Evolutionary conservation across 2,797 vertebrate species (phyloP).

Genomic region (Adelosebastes latens): DNA sequence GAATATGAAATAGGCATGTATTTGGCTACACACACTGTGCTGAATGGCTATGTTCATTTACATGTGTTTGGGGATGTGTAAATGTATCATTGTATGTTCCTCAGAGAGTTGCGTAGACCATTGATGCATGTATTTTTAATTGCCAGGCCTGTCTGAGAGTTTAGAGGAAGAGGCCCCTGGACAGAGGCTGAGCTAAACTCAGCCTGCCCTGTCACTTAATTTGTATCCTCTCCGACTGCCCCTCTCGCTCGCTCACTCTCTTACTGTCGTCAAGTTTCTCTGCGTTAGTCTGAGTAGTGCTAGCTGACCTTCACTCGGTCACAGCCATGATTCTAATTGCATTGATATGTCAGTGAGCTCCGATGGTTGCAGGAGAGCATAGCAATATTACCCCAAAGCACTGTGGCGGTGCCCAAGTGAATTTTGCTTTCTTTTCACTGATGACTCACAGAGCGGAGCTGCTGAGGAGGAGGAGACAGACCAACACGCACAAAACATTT

Average conservation of each 20-base stretch:
- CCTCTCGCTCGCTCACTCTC: conserved; percentile 16
- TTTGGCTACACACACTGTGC: conserved; percentile 2
- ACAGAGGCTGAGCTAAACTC: conserved; percentile 73
- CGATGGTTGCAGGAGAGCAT: conserved; percentile 56
- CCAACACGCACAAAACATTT: conserved; percentile 11
- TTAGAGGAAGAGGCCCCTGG: conserved; percentile 60
- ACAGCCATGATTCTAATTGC: conserved; percentile 77
- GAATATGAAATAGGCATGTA: conserved; percentile 25
- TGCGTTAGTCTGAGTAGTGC: conserved; percentile 58
- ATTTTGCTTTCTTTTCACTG: conserved; percentile 56
- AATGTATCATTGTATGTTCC: conserved; percentile 59
- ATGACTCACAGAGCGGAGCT: conserved; percentile 44
- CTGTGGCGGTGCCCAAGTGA: conserved; percentile 27
- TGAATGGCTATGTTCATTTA: conserved; percentile 28
- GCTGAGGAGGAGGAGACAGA: conserved; percentile 17
- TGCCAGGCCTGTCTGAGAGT: conserved; percentile 64
- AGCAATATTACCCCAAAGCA: conserved; percentile 64
- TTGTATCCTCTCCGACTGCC: conserved; percentile 67
- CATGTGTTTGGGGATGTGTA: conserved; percentile 42
- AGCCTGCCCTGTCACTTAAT: conserved; percentile 74
- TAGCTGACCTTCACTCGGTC: conserved; percentile 75
- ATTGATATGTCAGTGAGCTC: conserved; percentile 69
- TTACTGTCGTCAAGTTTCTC: conserved; percentile 33
- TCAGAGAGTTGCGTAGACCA: conserved; percentile 67
- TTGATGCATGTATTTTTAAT: conserved; percentile 90